These are phyloP conservation scores for Gila orcuttii DNA, from an alignment of 2,113 vertebrate genomes.

Conservation along the genomic window DNA sequence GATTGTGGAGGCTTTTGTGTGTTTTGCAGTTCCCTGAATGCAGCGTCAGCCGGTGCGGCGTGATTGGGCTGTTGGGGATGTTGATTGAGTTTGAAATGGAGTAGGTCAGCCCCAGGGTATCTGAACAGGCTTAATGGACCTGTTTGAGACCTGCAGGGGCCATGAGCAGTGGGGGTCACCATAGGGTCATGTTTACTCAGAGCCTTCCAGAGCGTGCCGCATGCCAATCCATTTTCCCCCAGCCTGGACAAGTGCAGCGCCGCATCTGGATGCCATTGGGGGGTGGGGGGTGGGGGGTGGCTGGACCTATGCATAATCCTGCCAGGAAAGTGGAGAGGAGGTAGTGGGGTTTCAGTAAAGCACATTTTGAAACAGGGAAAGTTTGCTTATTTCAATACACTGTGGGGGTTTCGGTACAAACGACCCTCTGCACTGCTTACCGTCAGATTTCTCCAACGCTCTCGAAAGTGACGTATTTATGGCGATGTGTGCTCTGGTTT, in stretches of 20 bases:
- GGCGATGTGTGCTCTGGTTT: slow-evolving; percentile 62
- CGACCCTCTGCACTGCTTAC: slow-evolving; percentile 55
- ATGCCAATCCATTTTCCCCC: slow-evolving; percentile 60
- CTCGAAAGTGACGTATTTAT: slow-evolving; percentile 72
- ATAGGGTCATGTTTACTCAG: slow-evolving; percentile 73
- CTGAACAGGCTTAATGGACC: slow-evolving; percentile 71
- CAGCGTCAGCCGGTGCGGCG: not conserved
- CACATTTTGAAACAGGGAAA: not conserved
- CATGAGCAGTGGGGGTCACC: slow-evolving; percentile 61
- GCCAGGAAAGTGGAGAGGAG: slow-evolving; percentile 5
- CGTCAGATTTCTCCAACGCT: slow-evolving; percentile 63
- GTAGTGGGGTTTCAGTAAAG: not conserved
- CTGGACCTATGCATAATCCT: not conserved
- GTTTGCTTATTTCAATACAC: slow-evolving; percentile 35
- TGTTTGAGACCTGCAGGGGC: slow-evolving; percentile 59
- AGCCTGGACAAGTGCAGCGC: slow-evolving; percentile 45
- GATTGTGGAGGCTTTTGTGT: not conserved
- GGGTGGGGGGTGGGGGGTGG: not conserved
- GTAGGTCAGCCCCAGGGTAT: slow-evolving; percentile 66
- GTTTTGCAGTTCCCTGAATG: slow-evolving; percentile 14
- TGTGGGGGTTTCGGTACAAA: slow-evolving; percentile 43
- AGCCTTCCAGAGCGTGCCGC: slow-evolving; percentile 69
- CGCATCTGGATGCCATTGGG: slow-evolving; percentile 56
- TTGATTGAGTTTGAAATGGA: slow-evolving; percentile 74
- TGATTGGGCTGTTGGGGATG: slow-evolving; percentile 52